These are phyloP conservation scores for Pelobates fuscus DNA, from an alignment of 2,113 vertebrate genomes.

Conservation along the genomic window DNA sequence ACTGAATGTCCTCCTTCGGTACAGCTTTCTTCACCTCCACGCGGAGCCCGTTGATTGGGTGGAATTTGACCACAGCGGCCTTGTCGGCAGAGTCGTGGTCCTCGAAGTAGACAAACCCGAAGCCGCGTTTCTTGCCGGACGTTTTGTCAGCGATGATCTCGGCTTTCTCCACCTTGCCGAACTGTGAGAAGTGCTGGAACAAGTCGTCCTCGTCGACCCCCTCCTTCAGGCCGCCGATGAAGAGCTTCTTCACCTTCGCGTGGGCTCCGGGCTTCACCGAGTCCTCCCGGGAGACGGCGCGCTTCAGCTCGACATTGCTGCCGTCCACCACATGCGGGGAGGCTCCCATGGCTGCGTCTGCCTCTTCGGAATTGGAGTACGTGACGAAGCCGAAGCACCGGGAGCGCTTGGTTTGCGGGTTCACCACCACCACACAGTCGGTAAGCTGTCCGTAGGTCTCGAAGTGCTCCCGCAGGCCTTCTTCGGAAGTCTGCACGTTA, in stretches of 20 bases:
- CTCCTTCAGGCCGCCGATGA: slow-evolving; percentile 91
- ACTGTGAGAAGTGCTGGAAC: slow-evolving; percentile 86
- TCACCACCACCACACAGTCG: slow-evolving; percentile 86
- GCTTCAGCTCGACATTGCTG: slow-evolving; percentile 89
- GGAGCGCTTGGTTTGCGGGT: slow-evolving; percentile 83
- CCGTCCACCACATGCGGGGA: slow-evolving; percentile 91
- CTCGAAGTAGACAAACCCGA: slow-evolving; percentile 93
- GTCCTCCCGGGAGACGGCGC: slow-evolving; percentile 90
- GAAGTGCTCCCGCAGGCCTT: slow-evolving; percentile 90
- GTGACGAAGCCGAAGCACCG: slow-evolving; percentile 96
- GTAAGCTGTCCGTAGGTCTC: slow-evolving; percentile 90
- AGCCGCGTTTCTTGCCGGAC: slow-evolving; percentile 92
- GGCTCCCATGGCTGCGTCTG: slow-evolving; percentile 89
- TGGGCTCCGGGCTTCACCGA: slow-evolving; percentile 88
- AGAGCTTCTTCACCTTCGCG: slow-evolving; percentile 96
- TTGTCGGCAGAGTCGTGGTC: slow-evolving; percentile 94
- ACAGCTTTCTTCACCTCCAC: slow-evolving; percentile 93
- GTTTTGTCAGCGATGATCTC: slow-evolving; percentile 95
- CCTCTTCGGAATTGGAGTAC: slow-evolving; percentile 88
- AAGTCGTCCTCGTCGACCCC: slow-evolving; percentile 89
- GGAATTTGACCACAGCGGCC: slow-evolving; percentile 90
- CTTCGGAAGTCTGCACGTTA: slow-evolving; percentile 93
- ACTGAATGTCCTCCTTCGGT: slow-evolving; percentile 86
- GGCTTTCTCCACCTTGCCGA: slow-evolving; percentile 89
- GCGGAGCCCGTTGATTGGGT: slow-evolving; percentile 87